Base-by-base conservation (phyloP, 2,888 invertebrate species). In the Limnephilus rhombicus region DNA sequence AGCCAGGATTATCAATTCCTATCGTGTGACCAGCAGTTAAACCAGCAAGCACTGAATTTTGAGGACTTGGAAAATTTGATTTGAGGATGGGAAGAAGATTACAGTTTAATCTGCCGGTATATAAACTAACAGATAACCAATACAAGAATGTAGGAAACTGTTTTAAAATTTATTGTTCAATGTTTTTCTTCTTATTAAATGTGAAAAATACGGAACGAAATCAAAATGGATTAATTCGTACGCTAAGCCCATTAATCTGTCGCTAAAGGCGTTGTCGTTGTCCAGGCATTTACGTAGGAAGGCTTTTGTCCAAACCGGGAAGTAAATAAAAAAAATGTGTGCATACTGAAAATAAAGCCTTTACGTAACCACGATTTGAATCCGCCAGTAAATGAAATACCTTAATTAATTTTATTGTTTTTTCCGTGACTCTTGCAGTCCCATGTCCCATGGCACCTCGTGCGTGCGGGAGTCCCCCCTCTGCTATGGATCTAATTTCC, bases 401-500 rank as follows among this genome's bases (percentile, higher is more conserved):
- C 68, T 68, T 68, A 4, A 68, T 68, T 68, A 68, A 68, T 68
- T 68, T 68, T 24, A n/a, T 9, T 68, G 24, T 68, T 68, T 68
- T 68, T 68, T 68, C 68, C 68, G n/a, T 68, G n/a, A 68, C n/a
- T 68, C 68, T 24, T 18, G 13, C 49, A 49, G 49, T 49, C 49
- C 49, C 49, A 9, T 24, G 68, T 68, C 68, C 68, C 68, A 24
- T 68, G n/a, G n/a, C 68, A 68, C 68, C n/a, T 68, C 68, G 68
- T 68, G 68, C 68, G 68, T 24, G 68, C 7, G 24, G 9, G 9
- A 7, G 68, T 18, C 5, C 9, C 68, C 53, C 68, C 24, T 68
- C n/a, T 18, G 24, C 24, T 7, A 68, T n/a, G 37, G 85, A 41
- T 85, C n/a, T 85, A 41, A 85, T 85, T 85, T 85, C 34, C 85